These are phyloP conservation scores for Eremobia ochroleuca DNA, from an alignment of 2,888 invertebrate genomes.

Conservation along the genomic window DNA sequence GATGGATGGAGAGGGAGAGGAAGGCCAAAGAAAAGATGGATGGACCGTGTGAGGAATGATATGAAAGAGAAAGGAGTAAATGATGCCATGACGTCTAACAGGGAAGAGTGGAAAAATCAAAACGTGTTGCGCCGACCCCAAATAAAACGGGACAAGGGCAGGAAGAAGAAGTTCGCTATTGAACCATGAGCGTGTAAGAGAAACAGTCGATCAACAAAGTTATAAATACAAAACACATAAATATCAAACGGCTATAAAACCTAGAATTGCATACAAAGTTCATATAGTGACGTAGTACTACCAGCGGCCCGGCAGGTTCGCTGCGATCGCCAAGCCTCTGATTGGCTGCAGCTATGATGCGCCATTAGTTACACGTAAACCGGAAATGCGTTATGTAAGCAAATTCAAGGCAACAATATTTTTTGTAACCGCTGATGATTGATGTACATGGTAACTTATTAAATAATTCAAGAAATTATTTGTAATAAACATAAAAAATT, in stretches of 20 bases:
- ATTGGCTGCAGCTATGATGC: not conserved
- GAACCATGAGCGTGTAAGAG: not conserved
- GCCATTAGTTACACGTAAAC: not conserved
- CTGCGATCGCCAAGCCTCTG: not conserved
- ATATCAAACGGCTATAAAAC: slow-evolving; percentile 1
- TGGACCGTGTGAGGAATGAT: too few relatives aligned
- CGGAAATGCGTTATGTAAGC: slow-evolving; percentile 18
- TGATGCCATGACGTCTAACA: too few relatives aligned
- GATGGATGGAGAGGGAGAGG: too few relatives aligned
- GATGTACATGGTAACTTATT: not conserved
- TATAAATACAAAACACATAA: not conserved
- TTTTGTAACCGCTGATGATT: not conserved
- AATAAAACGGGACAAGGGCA: too few relatives aligned
- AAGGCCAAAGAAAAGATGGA: too few relatives aligned
- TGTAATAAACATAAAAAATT: not conserved
- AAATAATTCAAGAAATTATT: not conserved
- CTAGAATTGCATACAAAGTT: slow-evolving; percentile 29
- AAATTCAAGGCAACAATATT: not conserved
- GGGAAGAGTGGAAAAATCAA: too few relatives aligned
- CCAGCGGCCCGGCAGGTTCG: not conserved
- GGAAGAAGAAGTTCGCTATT: not conserved
- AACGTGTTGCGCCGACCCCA: too few relatives aligned
- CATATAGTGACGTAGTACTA: not conserved
- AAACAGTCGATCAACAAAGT: not conserved
- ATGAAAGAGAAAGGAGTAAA: too few relatives aligned